Base-by-base conservation (phyloP, 2,113 vertebrate species). In the Garra rufa region DNA sequence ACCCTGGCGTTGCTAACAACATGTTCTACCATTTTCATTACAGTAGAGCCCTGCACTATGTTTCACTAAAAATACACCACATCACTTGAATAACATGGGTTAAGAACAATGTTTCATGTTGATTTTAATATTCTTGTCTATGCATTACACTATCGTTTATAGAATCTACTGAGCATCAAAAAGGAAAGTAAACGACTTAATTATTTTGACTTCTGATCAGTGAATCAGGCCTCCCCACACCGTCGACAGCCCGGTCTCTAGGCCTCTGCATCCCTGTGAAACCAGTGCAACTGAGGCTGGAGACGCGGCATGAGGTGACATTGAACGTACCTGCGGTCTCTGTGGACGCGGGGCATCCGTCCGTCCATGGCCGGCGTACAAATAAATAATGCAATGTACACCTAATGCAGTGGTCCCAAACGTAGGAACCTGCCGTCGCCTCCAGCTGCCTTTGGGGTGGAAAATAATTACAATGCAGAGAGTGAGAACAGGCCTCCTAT, bases 311-410 rank as follows among this genome's bases (percentile, higher is more conserved):
- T 14, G 81, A 90, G 92, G 92, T 94, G 94, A 94, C 93, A 93
- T 91, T 91, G 92, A 94, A 91, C 92, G 87, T 87, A 85, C 91
- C 91, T 69, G 89, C 19, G 13, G 89, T 93, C 93, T 94, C 93
- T 0, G 79, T 24, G 88, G 92, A 90, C 90, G 91, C 82, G 88
- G 92, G 91, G 93, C 93, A 93, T 93, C 90, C 86, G 91, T 93
- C 90, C 92, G 82, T 90, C 87, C 85, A 46, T 91, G 89, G 90
- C 91, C 90, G 8, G 85, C 74, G 63, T 90, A 88, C 92, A 93
- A 94, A 94, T 95, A 95, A 95, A 95, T 95, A 95, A 95, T 95
- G 93, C 93, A 95, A 92, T 91, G 93, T 92, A 92, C 92, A 85
- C 92, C 92, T 93, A 94, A 94, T 94, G 94, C 93, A 93, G 91